Percentiles rank a stretch among this genome's conserved stretches.
Evolutionary conservation across 2,113 vertebrate species (phyloP).

Genomic region (Sceloporus undulatus): DNA sequence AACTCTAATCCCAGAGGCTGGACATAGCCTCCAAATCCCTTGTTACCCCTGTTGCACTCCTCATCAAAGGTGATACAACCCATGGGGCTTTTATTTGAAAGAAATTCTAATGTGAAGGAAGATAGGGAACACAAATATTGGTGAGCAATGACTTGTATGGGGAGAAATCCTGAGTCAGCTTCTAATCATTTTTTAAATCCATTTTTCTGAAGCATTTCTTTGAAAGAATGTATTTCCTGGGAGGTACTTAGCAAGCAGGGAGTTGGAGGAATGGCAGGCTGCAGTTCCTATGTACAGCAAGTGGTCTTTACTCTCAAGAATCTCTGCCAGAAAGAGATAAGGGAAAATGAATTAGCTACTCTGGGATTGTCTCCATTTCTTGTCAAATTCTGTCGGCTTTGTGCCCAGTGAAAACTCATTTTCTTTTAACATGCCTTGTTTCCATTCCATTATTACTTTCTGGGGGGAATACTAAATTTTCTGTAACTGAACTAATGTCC

Average conservation of each 20-base stretch:
- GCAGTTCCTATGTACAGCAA: conserved; percentile 52
- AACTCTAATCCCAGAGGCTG: too few species aligned
- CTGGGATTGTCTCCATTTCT: conserved; percentile 59
- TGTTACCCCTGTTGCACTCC: not conserved
- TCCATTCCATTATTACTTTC: conserved; percentile 59
- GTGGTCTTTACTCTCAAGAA: conserved; percentile 45
- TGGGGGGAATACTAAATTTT: conserved; percentile 57
- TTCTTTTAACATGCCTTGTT: conserved; percentile 58
- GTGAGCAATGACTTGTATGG: not conserved
- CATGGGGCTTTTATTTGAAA: too few species aligned
- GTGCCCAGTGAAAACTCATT: conserved; percentile 56
- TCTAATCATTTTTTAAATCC: conserved; percentile 26
- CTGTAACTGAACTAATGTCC: conserved; percentile 41
- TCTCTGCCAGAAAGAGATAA: conserved; percentile 71
- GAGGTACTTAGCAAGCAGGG: conserved; percentile 13
- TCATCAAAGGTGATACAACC: not conserved
- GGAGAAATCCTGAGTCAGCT: conserved; percentile 13
- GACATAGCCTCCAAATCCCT: too few species aligned
- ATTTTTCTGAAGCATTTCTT: conserved; percentile 1
- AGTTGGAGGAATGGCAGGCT: conserved; percentile 49
- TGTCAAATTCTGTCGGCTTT: conserved; percentile 53
- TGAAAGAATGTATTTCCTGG: conserved; percentile 37
- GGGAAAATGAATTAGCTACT: conserved; percentile 65
- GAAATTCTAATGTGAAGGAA: not conserved
- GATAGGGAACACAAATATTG: not conserved